Conservation (phyloP, 2,888 invertebrate species). For the Panzeria rudis region DNA sequence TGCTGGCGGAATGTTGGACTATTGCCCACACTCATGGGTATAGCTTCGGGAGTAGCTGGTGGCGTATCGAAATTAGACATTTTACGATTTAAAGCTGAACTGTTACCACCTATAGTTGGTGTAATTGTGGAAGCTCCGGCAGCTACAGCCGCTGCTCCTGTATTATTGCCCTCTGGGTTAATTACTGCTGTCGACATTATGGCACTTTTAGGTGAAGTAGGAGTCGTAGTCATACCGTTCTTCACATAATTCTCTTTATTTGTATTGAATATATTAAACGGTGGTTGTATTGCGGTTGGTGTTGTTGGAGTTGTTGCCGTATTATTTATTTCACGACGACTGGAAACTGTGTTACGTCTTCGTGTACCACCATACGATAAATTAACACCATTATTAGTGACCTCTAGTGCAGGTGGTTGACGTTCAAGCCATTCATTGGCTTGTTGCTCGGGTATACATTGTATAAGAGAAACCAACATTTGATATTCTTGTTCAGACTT, state of each 20-base stretch:
- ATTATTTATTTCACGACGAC: slow-evolving; percentile 76
- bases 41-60: slow-evolving; percentile 83
- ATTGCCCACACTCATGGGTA: slow-evolving; percentile 83
- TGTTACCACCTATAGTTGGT: slow-evolving; percentile 44
- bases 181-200: slow-evolving; percentile 45
- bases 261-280: slow-evolving; percentile 66
- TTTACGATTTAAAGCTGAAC: slow-evolving; percentile 75
- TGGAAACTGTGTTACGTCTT: slow-evolving; percentile 79
- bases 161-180: too few relatives aligned
- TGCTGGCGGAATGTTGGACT: slow-evolving; percentile 83
- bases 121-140: slow-evolving; percentile 16
- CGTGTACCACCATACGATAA: slow-evolving; percentile 70
- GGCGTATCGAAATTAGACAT: slow-evolving; percentile 83
- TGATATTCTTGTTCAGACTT: slow-evolving; percentile 89
- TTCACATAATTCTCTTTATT: slow-evolving; percentile 55
- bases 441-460: slow-evolving; percentile 80
- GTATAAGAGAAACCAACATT: slow-evolving; percentile 85
- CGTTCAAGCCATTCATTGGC: slow-evolving; percentile 76
- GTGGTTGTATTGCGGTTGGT: slow-evolving; percentile 77
- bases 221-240: slow-evolving; percentile 37
- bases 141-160: neutral
- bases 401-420: slow-evolving; percentile 77
- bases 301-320: slow-evolving; percentile 79
- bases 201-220: slow-evolving; percentile 64
- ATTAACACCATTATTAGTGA: slow-evolving; percentile 73